phyloP scores from a whole-genome alignment of 2,113 vertebrate genomes.

The Girardinichthys multiradiatus region DNA sequence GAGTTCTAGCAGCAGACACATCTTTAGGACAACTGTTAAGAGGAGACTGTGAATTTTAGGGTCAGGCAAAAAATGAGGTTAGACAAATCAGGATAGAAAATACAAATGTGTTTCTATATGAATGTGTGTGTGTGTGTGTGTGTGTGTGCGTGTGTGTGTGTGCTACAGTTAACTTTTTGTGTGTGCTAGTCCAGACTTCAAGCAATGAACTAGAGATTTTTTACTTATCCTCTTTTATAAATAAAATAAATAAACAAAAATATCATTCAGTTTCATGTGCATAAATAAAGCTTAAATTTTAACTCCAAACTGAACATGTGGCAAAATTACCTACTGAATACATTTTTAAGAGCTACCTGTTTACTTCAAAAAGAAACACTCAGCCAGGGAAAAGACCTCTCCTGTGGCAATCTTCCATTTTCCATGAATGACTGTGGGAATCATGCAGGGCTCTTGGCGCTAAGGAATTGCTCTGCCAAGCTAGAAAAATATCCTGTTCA shows the following conservation, averaged over 20 bases:
- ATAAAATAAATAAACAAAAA: neutral
- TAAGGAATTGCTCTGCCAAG: slow-evolving; percentile 35
- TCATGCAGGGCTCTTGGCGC: slow-evolving; percentile 14
- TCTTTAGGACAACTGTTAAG: too few relatives aligned
- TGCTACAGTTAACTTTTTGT: neutral
- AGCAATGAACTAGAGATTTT: too few relatives aligned
- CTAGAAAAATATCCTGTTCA: slow-evolving; percentile 50
- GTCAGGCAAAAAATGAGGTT: too few relatives aligned
- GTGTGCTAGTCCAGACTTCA: slow-evolving; percentile 57
- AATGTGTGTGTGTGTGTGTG: too few relatives aligned
- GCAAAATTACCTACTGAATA: neutral
- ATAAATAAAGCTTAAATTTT: slow-evolving; percentile 1
- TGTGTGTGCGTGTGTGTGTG: too few relatives aligned
- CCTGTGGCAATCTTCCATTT: slow-evolving; percentile 23
- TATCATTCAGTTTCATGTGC: slow-evolving; percentile 24
- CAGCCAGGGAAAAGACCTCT: slow-evolving; percentile 9
- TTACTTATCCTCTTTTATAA: too few relatives aligned
- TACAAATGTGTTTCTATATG: neutral
- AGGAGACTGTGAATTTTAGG: too few relatives aligned
- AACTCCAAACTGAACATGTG: slow-evolving; percentile 10
- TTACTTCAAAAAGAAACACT: neutral
- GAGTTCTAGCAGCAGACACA: too few relatives aligned
- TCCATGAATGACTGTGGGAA: slow-evolving; percentile 24
- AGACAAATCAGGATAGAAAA: too few relatives aligned
- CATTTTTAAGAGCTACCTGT: slow-evolving; percentile 27